Evolutionary conservation across 35 echinoderm and acorn worm genomes (phyloP).

Genomic region (Ophiothrix spiculata): DNA sequence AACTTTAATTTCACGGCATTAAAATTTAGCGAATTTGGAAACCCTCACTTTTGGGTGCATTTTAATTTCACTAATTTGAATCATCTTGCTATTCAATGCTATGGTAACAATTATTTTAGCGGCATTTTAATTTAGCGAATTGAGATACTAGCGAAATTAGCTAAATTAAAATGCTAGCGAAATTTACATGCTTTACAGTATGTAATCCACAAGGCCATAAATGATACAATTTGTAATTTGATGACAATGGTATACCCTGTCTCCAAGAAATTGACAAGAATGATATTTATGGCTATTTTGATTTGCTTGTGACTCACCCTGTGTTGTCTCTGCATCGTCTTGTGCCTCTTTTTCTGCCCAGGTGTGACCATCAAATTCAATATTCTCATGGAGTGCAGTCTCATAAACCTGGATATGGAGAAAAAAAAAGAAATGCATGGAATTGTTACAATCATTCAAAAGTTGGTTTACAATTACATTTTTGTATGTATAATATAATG

Average conservation of each 20-base stretch:
- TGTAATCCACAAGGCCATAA: too few species aligned
- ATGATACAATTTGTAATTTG: background rate
- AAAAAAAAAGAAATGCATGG: too few species aligned
- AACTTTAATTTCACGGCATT: too few species aligned
- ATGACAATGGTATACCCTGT: background rate
- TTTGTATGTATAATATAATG: too few species aligned
- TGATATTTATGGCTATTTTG: background rate
- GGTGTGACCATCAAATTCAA: slow-evolving; percentile 18
- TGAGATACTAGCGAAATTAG: background rate
- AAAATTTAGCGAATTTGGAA: too few species aligned
- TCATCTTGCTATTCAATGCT: too few species aligned
- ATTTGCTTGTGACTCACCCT: background rate
- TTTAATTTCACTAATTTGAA: too few species aligned
- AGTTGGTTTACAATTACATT: too few species aligned
- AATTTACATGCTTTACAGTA: background rate
- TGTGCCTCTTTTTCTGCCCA: slow-evolving; percentile 30
- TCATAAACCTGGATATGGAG: slow-evolving; percentile 38
- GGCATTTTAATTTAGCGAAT: background rate
- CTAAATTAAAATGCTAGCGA: background rate
- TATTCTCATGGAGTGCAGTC: slow-evolving; percentile 32
- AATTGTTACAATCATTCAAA: too few species aligned
- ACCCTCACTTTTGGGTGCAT: too few species aligned
- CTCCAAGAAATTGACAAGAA: background rate
- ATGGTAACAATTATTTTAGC: too few species aligned
- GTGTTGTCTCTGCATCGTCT: slow-evolving; percentile 24